A percentile compares a stretch with the other conserved stretches of the same genome.
These are phyloP conservation scores for Lycia hirtaria DNA, from an alignment of 2,888 invertebrate species.

Conservation along the genomic window DNA sequence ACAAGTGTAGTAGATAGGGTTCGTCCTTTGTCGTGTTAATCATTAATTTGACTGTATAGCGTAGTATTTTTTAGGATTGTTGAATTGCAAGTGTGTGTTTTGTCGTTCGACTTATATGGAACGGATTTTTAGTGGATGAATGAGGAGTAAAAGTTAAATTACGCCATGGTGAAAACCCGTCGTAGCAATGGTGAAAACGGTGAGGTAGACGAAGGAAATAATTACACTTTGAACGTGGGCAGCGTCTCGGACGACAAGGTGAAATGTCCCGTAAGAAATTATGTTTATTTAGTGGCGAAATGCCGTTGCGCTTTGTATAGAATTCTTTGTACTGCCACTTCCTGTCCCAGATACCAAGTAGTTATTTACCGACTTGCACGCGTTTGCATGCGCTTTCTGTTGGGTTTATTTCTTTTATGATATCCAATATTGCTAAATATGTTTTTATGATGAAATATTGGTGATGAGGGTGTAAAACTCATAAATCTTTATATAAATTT, in stretches of 20 bases:
- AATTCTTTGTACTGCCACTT: conserved; percentile 58
- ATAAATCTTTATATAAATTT: too few species aligned
- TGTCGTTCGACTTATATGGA: conserved; percentile 63
- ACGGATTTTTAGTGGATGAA: conserved; percentile 61
- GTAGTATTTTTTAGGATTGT: conserved; percentile 54
- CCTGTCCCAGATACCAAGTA: conserved; percentile 65
- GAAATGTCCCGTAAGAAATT: conserved; percentile 64
- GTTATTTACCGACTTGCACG: conserved; percentile 56
- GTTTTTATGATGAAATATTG: neutral
- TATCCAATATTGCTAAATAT: neutral
- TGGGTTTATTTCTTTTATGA: conserved; percentile 2
- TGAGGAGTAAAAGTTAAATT: conserved; percentile 66
- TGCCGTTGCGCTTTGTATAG: conserved; percentile 59
- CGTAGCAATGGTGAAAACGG: conserved; percentile 84
- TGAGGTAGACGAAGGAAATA: conserved; percentile 80
- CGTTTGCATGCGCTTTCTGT: conserved; percentile 70
- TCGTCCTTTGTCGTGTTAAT: conserved; percentile 72
- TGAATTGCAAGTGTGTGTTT: conserved; percentile 59
- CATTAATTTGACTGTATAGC: conserved; percentile 58
- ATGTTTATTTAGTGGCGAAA: conserved; percentile 53
- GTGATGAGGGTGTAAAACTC: too few species aligned
- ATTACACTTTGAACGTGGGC: conserved; percentile 76
- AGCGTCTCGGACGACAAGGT: conserved; percentile 83
- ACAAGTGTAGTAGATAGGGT: conserved; percentile 80
- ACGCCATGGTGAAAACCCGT: conserved; percentile 84